Evolutionary conservation across 2,888 invertebrate genomes (phyloP), one percentile per base, ranked within the genome.

Genomic region (Chaitophorus viminalis): DNA sequence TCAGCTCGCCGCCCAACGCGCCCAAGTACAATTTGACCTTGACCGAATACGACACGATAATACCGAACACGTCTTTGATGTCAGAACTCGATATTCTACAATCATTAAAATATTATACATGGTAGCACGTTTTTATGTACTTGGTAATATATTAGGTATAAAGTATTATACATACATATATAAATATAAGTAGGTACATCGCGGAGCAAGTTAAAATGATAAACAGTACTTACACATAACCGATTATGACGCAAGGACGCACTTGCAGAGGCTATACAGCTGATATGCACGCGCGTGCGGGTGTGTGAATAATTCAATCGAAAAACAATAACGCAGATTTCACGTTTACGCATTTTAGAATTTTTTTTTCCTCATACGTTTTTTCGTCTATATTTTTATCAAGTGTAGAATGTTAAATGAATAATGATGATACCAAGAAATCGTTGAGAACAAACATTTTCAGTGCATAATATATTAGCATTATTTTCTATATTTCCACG

Each of bases 1-100:
- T 94, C 78, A 99, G 92, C 92, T 98, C 98, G 9, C 98, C 98
- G 89, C 96, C 97, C 90, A 98, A 93, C 79, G 98, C 97, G 33
- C 97, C 98, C 90, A 99, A 93, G 92, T 97, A 97, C 82, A 99
- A 93, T 92, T 98, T 97, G 83, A 98, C 97, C 92, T 98, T 98
- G 70, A 97, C 97, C 88, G 96, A 96, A 93, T 99, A 99, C 72
- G 97, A 98, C 21, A 99, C 98, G 90, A 98, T 95, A 90, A 98
- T 98, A 89, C 98, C 98, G 91, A 98, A 97, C 82, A 97, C 96
- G 92, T 98, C 98, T 89, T 97, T 95, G 90, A 96, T 95, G 90
- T 97, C 97, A 21, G 96, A 95, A 89, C 94, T 93, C 60, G 94
- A 93, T 89, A 95, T 92, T 88, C 95, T 95, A 90, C 36, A 92